Evolutionary conservation across 2,888 invertebrate genomes (phyloP), one percentile per base, ranked within the genome.

Genomic region (Sclerodermus sp.): DNA sequence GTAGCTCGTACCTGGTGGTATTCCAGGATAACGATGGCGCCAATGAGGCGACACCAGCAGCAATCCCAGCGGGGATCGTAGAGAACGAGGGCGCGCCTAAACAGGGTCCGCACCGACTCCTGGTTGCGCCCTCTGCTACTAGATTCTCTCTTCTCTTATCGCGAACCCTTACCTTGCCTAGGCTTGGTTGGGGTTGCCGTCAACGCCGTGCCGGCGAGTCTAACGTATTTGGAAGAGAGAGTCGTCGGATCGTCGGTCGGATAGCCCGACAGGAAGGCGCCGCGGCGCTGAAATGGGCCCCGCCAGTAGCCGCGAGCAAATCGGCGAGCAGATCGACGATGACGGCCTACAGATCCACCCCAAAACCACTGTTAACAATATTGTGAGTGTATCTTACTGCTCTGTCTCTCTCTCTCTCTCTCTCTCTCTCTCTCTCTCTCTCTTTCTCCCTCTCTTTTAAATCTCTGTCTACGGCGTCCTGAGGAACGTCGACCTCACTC

Each of bases 321-420:
- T 66, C 53, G 72, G 70, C 56, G 76, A 74, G 62, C 71, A 72
- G 64, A 66, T 73, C 55, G 74, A 75, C 47, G 74, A 76, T 53
- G 73, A 74, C 49, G 76, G 76, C 66, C 67, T 75, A 66, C 75
- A 74, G 17, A 75, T 76, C 57, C 68, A 71, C 47, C 54, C 74
- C 16, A 71, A 64, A 46, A 51, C 67, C 38, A 58, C 57, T 42
- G 40, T 53, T 17, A 67, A 70, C 43, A 60, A 70, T 37, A 58
- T 67, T 47, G 74, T 74, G 60, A 73, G 73, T 71, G n/a, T 37
- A 1, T 34, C 3, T 39, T 30, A 37, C 39, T 40, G 3, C 15
- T 42, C 10, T 39, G 9, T n/a, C 12, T 9, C 12, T 30, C 4
- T 45, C 10, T 31, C 42, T 12, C 30, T 30, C 30, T 10, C 10